Base-by-base conservation (phyloP, 2,113 vertebrate genomes). In the Aviceda subcristata region DNA sequence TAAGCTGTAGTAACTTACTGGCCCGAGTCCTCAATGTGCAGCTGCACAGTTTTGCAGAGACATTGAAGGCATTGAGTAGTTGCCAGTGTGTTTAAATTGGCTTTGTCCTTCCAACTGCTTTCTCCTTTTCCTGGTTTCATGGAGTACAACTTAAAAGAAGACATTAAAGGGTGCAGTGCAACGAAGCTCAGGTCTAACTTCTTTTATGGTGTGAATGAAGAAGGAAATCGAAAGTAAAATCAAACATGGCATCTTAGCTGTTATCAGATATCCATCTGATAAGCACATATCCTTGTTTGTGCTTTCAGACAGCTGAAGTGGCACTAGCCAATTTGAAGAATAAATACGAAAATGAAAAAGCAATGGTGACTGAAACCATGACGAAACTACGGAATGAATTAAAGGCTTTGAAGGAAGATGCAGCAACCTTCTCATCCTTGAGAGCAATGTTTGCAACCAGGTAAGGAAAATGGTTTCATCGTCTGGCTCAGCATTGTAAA, bases 391-490 rank as follows among this genome's bases (percentile, higher is more conserved):
- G 99, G 88, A 99, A 99, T 17, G 99, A 99, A 91, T 97, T 99
- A 72, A 99, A 99, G 98, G 99, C 99, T 92, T 97, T 99, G 93
- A 99, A 99, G 95, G 99, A 99, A 98, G 99, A 99, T 38, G 99
- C 99, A 13, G 99, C 99, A 88, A 99, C 99, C 84, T 99, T 99
- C 98, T 99, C 99, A 66, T 99, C 99, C 88, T 98, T 99, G 93
- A 98, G 99, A 96, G 99, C 99, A 71, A 99, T 99, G 99, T 99
- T 99, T 94, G 99, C 99, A 78, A 99, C 99, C 69, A 99, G 99
- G 99, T 99, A 97, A 97, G 51, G 9, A 24, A 45, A 92, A 34
- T 0, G 3, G 24, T 91, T 60, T 73, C 55, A 39, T 45, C 0
- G 0, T 13, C 57, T 79, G 45, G 17, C 48, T 78, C 64, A 81